Conservation (phyloP, 1,140 invertebrate genomes). For the Zaprionus ghesquierei region DNA sequence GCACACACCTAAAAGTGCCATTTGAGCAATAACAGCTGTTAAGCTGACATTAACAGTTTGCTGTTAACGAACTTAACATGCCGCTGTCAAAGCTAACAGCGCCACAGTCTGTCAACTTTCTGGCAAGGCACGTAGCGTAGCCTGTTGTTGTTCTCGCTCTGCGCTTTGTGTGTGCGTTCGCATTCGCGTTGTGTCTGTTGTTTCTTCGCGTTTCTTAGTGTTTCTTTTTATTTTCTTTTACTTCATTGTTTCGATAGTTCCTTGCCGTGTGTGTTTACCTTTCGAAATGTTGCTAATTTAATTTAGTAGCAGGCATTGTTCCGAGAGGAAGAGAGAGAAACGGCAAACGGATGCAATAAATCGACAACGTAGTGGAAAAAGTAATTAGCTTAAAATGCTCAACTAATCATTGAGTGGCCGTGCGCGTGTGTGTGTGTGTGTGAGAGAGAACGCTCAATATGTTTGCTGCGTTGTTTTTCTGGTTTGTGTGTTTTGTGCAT, state of each 20-base stretch:
- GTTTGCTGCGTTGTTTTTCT: constrained; percentile 15
- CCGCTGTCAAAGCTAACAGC: neutral
- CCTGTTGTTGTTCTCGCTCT: constrained; percentile 14
- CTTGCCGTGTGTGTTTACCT: constrained; percentile 13
- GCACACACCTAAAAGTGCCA: constrained; percentile 5
- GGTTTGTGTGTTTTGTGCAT: constrained; percentile 1
- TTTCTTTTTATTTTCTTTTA: constrained; percentile 17
- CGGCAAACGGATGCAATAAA: constrained; percentile 15
- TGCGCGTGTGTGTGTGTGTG: neutral
- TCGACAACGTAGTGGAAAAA: constrained; percentile 13
- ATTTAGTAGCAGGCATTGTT: constrained; percentile 48
- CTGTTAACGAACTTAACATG: constrained; percentile 12
- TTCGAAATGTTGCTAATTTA: constrained; percentile 52
- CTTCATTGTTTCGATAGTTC: constrained; percentile 46
- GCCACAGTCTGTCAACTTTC: neutral
- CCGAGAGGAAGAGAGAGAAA: neutral
- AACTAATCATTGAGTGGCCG: constrained; percentile 6
- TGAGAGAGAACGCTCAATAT: neutral
- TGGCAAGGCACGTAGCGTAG: neutral
- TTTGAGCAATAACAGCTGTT: constrained; percentile 8
- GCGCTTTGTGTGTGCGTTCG: neutral
- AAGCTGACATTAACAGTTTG: neutral
- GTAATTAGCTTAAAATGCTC: constrained; percentile 31
- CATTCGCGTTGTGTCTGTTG: constrained; percentile 15
- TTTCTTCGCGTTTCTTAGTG: neutral